Evolutionary conservation across 2,797 vertebrate genomes (phyloP), one percentile per base, ranked within the genome.

Genomic region (Brachymystax lenok): DNA sequence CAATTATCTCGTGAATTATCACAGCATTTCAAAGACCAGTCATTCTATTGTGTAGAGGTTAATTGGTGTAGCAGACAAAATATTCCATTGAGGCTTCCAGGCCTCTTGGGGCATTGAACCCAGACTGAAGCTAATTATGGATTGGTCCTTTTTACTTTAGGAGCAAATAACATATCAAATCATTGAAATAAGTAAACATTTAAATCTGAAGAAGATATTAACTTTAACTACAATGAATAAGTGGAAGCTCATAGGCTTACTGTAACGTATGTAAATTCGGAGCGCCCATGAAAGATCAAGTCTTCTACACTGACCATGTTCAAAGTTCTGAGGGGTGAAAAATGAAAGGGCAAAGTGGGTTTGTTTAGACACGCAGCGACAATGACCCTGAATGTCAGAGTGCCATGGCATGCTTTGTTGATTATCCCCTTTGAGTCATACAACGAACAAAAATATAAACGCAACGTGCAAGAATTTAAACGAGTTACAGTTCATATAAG

Each of bases 21-120:
- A 50, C 51, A 54, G 66, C 69, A 19, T 76, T 77, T 80, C 16
- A 74, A 66, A 73, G 75, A 63, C 19, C 40, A 46, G 27, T 1
- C 13, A 68, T 28, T 59, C 52, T 51, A 17, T 64, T 59, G 67
- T 74, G 12, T 75, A 33, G n/a, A 33, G 72, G 33, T 74, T 63
- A 56, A 27, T 13, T 28, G 67, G 40, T 74, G 35, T 59, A 50
- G 71, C 27, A 51, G 64, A 69, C 66, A 16, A 33, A 68, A 68
- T 35, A 17, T 30, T 24, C 27, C 16, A 69, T 40, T 12, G 50
- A 5, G 66, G 77, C 30, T 50, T 63, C 24, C 63, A 40, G 64
- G 40, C 40, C 40, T 13, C 40, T 46, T 46, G 10, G 40, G 40
- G 40, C 40, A 46, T 33, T 33, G 33, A 33, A 33, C 33, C 4